Base-by-base conservation (phyloP, 2,888 invertebrate species). In the Meta bourneti region DNA sequence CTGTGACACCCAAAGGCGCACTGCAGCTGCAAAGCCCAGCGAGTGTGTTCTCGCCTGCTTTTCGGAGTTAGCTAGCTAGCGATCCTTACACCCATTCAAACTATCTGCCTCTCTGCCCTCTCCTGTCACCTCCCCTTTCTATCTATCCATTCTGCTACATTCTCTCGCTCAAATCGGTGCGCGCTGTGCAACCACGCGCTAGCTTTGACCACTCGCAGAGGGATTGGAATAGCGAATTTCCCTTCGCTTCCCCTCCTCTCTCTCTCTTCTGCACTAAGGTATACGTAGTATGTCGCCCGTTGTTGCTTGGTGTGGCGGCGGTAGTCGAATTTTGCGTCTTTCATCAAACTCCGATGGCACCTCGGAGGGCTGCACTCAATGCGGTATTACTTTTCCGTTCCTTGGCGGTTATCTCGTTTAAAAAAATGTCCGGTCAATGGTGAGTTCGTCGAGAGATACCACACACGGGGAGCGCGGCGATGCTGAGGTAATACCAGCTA, bases 221-320 rank as follows among this genome's bases (percentile, higher is more conserved):
- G 91, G 87, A 91, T 91, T 91, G 87, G 91, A 91, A 91, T 91
- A 91, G 91, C 91, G 91, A 91, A 91, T 88, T 90, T 90, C 85
- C 87, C 81, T 86, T 69, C 85, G 78, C 72, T 80, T 86, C 86
- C 81, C 70, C 72, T 75, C 54, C 54, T 52, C 61, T 48, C 54
- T 71, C 72, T 84, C 84, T 69, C 78, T 49, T 48, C 79, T 72
- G 77, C 81, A 86, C 82, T 83, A 83, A 91, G 91, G 91, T 91
- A 91, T 91, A 91, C 87, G 91, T 91, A 91, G 91, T 87, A 91
- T 91, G 91, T 91, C 91, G 91, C 82, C 51, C 84, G 90, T 90
- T 90, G 90, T 89, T 89, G 82, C 85, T 80, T 51, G 78, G 52
- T 78, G 71, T 81, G 86, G 75, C 49, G 82, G 78, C 51, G 69